Conservation (phyloP, 2,888 invertebrate genomes). For the Hypolimnas misippus region DNA sequence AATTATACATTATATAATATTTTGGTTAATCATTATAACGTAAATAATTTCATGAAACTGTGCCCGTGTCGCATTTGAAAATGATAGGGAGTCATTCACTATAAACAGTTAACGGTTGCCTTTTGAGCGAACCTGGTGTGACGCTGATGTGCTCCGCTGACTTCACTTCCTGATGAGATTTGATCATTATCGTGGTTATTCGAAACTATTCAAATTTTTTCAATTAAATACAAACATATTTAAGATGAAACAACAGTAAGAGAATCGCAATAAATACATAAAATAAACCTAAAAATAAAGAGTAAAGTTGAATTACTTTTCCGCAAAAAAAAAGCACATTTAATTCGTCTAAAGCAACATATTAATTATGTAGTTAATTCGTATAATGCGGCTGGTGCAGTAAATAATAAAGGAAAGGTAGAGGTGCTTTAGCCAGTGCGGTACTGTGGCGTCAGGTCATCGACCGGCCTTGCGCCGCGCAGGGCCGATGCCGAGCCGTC, state of each 20-base stretch:
- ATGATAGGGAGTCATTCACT: constrained; percentile 30
- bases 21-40: not conserved
- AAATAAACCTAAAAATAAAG: too few species aligned
- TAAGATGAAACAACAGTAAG: not conserved
- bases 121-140: constrained; percentile 43
- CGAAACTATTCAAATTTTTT: constrained; percentile 14
- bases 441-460: constrained; percentile 64
- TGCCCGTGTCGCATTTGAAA: constrained; percentile 4
- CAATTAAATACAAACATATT: not conserved
- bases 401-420: constrained; percentile 52
- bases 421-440: constrained; percentile 56
- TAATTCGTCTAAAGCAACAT: not conserved
- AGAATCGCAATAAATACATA: not conserved
- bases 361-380: not conserved
- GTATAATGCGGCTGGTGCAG: constrained; percentile 15
- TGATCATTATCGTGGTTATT: constrained; percentile 26
- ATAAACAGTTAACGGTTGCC: constrained; percentile 44
- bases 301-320: too few species aligned
- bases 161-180: constrained; percentile 42
- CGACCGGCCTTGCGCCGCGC: constrained; percentile 82
- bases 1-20: not conserved
- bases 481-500: constrained; percentile 53
- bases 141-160: constrained; percentile 46
- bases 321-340: not conserved
- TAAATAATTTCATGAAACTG: not conserved